These are phyloP conservation scores for Trididemnum clinides DNA, from an alignment of 23 tunicate genomes.

Conservation along the genomic window DNA sequence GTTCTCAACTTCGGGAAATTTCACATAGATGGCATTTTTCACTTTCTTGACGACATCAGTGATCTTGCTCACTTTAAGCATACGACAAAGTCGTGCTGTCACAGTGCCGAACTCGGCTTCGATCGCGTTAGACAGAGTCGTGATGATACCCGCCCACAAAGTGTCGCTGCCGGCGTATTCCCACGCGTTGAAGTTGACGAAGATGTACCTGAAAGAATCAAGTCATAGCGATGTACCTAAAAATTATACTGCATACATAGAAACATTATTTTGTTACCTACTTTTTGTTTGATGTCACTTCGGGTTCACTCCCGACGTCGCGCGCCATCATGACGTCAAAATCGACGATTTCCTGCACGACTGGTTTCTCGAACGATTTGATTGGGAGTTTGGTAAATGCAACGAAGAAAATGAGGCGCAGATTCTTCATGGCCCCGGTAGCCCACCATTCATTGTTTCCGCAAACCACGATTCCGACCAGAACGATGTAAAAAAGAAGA, in stretches of 20 bases:
- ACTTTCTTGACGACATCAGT: too few species aligned
- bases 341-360: not conserved
- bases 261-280: not conserved
- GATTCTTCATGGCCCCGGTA: not conserved
- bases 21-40: too few species aligned
- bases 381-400: constrained; percentile 40
- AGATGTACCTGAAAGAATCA: constrained; percentile 47
- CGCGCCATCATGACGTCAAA: not conserved
- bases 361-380: not conserved
- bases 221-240: too few species aligned
- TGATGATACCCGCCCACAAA: constrained; percentile 87
- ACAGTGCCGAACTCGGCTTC: constrained; percentile 73
- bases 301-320: not conserved
- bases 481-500: not conserved
- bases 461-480: constrained; percentile 12
- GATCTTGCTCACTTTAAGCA: constrained; percentile 34
- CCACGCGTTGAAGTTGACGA: constrained; percentile 89
- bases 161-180: constrained; percentile 89
- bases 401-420: constrained; percentile 6
- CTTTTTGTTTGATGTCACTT: constrained; percentile 7
- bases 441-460: constrained; percentile 40
- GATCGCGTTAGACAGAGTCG: constrained; percentile 69
- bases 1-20: too few species aligned
- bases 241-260: too few species aligned
- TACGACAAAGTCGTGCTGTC: constrained; percentile 64